Percentiles rank a stretch among this genome's conserved stretches.
These are phyloP conservation scores for Calidris pygmaea DNA, from an alignment of 2,113 vertebrate genomes.

Conservation along the genomic window DNA sequence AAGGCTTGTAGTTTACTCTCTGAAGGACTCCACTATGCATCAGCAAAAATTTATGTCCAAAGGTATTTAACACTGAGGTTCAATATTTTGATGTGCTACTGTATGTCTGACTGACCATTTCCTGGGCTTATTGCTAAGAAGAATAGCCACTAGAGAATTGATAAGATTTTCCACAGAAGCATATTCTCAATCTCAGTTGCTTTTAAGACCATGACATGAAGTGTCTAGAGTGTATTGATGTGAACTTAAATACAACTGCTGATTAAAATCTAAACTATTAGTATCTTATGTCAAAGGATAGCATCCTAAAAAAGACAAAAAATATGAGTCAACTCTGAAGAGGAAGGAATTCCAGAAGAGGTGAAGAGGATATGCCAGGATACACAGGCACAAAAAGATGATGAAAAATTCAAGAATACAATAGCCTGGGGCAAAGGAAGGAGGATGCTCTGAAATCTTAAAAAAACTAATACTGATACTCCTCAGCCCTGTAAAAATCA, in stretches of 20 bases:
- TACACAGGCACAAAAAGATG: not conserved
- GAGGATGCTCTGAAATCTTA: not conserved
- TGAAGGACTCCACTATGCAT: not conserved
- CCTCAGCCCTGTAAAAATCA: not conserved
- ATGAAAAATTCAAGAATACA: not conserved
- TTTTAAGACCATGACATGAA: not conserved
- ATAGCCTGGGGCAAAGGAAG: not conserved
- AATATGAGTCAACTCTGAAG: not conserved
- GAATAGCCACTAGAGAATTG: not conserved
- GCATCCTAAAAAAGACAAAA: not conserved
- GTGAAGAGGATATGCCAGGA: not conserved
- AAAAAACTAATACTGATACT: not conserved
- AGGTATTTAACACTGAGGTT: not conserved
- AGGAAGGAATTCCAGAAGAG: not conserved
- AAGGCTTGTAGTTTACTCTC: not conserved
- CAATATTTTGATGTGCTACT: not conserved
- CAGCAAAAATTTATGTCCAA: not conserved
- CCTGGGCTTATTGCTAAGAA: not conserved
- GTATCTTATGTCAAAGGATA: not conserved
- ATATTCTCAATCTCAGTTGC: not conserved
- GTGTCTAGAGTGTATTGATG: accelerated
- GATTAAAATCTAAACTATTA: not conserved
- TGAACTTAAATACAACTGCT: not conserved
- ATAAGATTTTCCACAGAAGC: not conserved
- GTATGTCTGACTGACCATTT: not conserved